Evolutionary conservation across 2,888 invertebrate genomes (phyloP), one percentile per base, ranked within the genome.

Genomic region (Scotopteryx bipunctaria): DNA sequence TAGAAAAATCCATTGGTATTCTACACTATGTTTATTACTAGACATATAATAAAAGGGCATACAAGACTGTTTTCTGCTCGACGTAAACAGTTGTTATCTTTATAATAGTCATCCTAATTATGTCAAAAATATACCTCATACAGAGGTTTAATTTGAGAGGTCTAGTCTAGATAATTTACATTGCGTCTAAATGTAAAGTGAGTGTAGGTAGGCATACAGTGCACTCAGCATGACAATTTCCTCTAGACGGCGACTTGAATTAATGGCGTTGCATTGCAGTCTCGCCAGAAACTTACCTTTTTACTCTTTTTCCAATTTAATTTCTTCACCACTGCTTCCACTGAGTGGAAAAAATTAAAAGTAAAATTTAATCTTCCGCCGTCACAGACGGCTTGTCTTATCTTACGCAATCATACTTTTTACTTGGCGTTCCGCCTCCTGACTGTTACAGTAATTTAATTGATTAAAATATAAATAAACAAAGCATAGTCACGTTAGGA

Each of bases 231-330:
- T 66, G 64, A 73, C 68, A 71, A 69, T 70, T 67, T 63, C 55
- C 58, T 64, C 57, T 55, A 65, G 63, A 59, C 61, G 60, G 59
- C 58, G 57, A 66, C 67, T 76, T 71, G 69, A 75, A 75, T 76
- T 71, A 79, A 75, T 72, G 60, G 57, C 68, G 60, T 63, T 63
- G 64, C 60, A 65, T 63, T 69, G 63, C 64, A 54, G 64, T 61
- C 58, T 64, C 54, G 57, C 63, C 55, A 57, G 65, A 63, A 67
- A 68, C 57, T 64, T 62, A 62, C 61, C 60, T 66, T 64, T 68
- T 61, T 64, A 37, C 54, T 49, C 67, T 66, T 69, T 69, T 69
- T 67, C 52, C 5, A 63, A 69, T 70, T 69, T 64, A 62, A 67
- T 68, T 59, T 67, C 60, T 59, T 66, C 52, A 25, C 61, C 59